Base-by-base conservation (phyloP, 2,888 invertebrate genomes). In the Cosmorhoe ocellata region DNA sequence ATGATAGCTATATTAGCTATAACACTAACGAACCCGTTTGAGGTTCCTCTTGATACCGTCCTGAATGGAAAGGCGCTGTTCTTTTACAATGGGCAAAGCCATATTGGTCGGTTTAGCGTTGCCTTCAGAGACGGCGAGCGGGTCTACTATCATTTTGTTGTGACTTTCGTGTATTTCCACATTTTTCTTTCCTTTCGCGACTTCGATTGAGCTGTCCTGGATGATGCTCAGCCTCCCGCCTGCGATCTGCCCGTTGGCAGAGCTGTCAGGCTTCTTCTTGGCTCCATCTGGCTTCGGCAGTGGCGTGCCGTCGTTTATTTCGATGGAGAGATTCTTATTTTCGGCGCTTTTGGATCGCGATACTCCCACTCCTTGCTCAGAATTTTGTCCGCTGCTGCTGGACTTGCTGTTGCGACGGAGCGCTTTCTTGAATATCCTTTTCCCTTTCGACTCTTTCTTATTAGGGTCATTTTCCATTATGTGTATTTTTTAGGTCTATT, bases 391-490 rank as follows among this genome's bases (percentile, higher is more conserved):
- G 59, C 65, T 76, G 63, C 75, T 85, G 51, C 62, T 77, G 14
- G 83, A 76, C 66, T 87, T 87, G 63, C 87, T 88, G 57, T 70
- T 83, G 26, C 88, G 81, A 37, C 89, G 77, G 59, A 83, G 66
- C 51, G 81, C 84, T 72, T 85, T 89, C 67, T 88, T 89, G 37
- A 86, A 73, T 65, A 88, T 73, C 69, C 87, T 79, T 74, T 88
- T 90, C 61, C 87, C 88, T 69, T 85, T 88, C 28, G 86, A 87
- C 63, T 87, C 88, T 65, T 88, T 89, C 72, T 89, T 87, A 63
- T 76, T 85, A 64, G 87, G 84, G 76, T 89, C 88, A 88, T 88
- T 84, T 81, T 89, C 89, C 89, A 89, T 89, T 77, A 84, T 89
- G 77, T 65, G 68, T 62, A 60, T 72, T 79, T 68, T 71, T 73